Conservation (phyloP, 1,140 invertebrate species). For the Bicyclus anynana region DNA sequence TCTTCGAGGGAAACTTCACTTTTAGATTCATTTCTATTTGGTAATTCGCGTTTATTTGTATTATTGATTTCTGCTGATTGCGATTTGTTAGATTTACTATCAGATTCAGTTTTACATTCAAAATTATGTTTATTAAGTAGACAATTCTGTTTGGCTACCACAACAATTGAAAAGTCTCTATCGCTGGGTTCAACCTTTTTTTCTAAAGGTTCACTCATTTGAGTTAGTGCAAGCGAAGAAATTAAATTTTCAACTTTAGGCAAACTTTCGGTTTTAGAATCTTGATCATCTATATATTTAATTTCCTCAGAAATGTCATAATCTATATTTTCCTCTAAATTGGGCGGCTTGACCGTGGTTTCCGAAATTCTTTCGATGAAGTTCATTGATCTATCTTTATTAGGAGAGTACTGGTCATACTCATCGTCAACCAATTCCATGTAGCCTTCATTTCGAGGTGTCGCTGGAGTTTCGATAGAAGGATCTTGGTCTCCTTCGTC, state of each 20-base stretch:
- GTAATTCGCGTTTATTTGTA: conserved; percentile 14
- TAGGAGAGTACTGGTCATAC: conserved; percentile 50
- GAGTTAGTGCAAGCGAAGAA: background rate
- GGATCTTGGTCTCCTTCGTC: conserved; percentile 67
- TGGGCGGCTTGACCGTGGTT: conserved; percentile 47
- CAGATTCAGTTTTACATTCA: conserved; percentile 29
- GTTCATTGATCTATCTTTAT: conserved; percentile 74
- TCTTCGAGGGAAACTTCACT: conserved; percentile 30
- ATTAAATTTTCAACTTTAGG: conserved; percentile 20
- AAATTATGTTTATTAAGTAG: conserved; percentile 14
- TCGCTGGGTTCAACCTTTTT: conserved; percentile 20
- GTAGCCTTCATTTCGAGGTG: conserved; percentile 59
- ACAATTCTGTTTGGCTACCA: conserved; percentile 8
- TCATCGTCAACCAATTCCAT: conserved; percentile 69
- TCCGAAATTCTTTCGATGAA: conserved; percentile 75
- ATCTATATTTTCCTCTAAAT: conserved; percentile 22
- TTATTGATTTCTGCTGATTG: conserved; percentile 26
- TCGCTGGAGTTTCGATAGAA: conserved; percentile 41
- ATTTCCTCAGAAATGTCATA: conserved; percentile 34
- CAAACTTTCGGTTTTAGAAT: conserved; percentile 34
- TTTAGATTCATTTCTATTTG: conserved; percentile 20
- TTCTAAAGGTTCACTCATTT: conserved; percentile 6
- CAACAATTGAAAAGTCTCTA: conserved; percentile 13
- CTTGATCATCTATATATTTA: conserved; percentile 41
- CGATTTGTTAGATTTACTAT: conserved; percentile 43